Evolutionary conservation across 2,888 invertebrate genomes (phyloP), one percentile per base, ranked within the genome.

Genomic region (Ligdia adustata): DNA sequence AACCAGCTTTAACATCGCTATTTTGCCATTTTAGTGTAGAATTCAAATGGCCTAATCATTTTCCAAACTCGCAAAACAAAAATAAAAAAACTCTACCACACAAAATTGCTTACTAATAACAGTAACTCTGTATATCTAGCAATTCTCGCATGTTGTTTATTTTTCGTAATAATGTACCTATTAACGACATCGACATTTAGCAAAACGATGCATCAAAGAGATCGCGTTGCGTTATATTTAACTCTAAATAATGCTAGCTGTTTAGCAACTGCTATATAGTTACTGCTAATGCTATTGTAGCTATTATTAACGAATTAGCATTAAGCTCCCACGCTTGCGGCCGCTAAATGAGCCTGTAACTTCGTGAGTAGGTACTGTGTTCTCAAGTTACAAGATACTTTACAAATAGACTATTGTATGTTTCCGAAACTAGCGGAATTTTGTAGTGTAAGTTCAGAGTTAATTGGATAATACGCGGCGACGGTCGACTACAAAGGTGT

Each of bases 251-350:
- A 57, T 51, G 57, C 49, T 59, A 55, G n/a, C 56, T 28, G 44
- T 68, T 64, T 43, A 52, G 67, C 62, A 69, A 68, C 57, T 24
- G 35, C 52, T 52, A 29, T 28, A 29, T n/a, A n/a, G n/a, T n/a
- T n/a, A n/a, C n/a, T n/a, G n/a, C n/a, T n/a, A 22, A 9, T 31
- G 26, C 29, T 40, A 60, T 67, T 61, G 62, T 66, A 22, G 16
- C 24, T 39, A 59, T 69, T 62, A 62, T 67, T 64, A 58, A 52
- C 54, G 39, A 63, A 68, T 64, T 60, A 66, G 55, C 52, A 35
- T 37, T 29, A 12, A 18, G 14, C 43, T 73, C 73, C 62, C 72
- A 73, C 73, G 69, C 31, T 29, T 31, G 46, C 45, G 45, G 15
- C 16, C 16, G 13, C 20, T 15, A 16, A 38, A 31, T 47, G 16